These are phyloP conservation scores for Lycaena phlaeas DNA, from an alignment of 2,888 invertebrate genomes.

Conservation along the genomic window DNA sequence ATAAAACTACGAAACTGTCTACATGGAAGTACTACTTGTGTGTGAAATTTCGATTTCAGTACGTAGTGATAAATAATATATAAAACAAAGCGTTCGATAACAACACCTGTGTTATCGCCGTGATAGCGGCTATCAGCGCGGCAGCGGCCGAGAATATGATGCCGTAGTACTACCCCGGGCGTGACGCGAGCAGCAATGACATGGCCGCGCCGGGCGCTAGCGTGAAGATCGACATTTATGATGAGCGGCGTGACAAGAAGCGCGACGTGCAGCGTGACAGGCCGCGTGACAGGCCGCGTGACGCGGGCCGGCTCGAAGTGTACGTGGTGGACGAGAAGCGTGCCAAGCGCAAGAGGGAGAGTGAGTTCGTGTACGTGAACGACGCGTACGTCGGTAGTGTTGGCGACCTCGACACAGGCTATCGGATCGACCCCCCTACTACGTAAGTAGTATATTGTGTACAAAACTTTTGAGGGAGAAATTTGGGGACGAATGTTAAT, in stretches of 20 bases:
- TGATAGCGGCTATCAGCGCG: slow-evolving; percentile 1
- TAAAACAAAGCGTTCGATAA: slow-evolving; percentile 6
- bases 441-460: slow-evolving; percentile 26
- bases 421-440: slow-evolving; percentile 27
- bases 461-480: too few species aligned
- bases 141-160: background rate
- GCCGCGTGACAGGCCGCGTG: background rate
- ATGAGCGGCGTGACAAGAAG: background rate
- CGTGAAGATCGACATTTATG: background rate
- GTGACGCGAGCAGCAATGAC: background rate
- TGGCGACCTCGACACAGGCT: slow-evolving; percentile 28
- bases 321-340: background rate
- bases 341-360: background rate
- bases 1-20: too few species aligned
- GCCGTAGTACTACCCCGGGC: background rate
- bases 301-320: background rate
- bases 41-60: too few species aligned
- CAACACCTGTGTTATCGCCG: slow-evolving; percentile 2
- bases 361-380: slow-evolving; percentile 49
- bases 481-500: background rate
- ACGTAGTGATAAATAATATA: too few species aligned
- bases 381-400: slow-evolving; percentile 45
- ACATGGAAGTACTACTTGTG: too few species aligned
- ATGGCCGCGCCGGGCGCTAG: background rate
- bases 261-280: background rate